Percentiles rank a stretch among this genome's conserved stretches.
Evolutionary conservation across 2,797 vertebrate genomes (phyloP).

Genomic region (Leptatherina wallacei): DNA sequence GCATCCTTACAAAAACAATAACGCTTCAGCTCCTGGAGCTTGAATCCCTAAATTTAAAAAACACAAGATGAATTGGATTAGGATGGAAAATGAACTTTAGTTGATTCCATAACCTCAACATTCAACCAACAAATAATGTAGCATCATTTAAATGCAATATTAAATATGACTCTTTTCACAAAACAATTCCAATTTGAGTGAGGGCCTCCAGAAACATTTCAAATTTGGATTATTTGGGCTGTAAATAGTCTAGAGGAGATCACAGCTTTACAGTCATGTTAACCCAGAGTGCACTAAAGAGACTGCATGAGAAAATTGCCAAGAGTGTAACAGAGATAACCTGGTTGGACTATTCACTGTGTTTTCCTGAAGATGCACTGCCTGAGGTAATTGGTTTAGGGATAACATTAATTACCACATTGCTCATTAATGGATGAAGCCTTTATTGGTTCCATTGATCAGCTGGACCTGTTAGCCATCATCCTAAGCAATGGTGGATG

Average conservation of each 20-base stretch:
- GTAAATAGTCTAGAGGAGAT: slow-evolving; percentile 25
- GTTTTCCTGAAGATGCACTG: slow-evolving; percentile 84
- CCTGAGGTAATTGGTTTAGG: slow-evolving; percentile 95
- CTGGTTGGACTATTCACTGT: slow-evolving; percentile 74
- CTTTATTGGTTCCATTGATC: slow-evolving; percentile 99
- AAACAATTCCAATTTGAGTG: slow-evolving; percentile 36
- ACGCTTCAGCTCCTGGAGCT: slow-evolving; percentile 16
- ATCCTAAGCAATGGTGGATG: slow-evolving; percentile 98
- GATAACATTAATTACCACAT: slow-evolving; percentile 99
- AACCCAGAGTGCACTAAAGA: slow-evolving; percentile 52
- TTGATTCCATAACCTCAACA: slow-evolving; percentile 16
- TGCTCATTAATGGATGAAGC: slow-evolving; percentile 99
- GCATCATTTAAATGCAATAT: slow-evolving; percentile 20
- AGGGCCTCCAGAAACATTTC: slow-evolving; percentile 29
- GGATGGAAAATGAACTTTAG: slow-evolving; percentile 28
- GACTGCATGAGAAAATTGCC: slow-evolving; percentile 49
- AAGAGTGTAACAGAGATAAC: slow-evolving; percentile 78
- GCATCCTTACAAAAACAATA: slow-evolving; percentile 13
- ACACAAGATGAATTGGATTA: slow-evolving; percentile 26
- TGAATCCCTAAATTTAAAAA: slow-evolving; percentile 20
- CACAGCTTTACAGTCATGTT: slow-evolving; percentile 34
- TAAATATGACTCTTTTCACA: slow-evolving; percentile 16
- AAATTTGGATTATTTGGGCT: slow-evolving; percentile 13
- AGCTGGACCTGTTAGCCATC: slow-evolving; percentile 96
- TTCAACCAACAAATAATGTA: slow-evolving; percentile 17